Conservation (phyloP, 2,113 vertebrate genomes). For the Poecile atricapillus region DNA sequence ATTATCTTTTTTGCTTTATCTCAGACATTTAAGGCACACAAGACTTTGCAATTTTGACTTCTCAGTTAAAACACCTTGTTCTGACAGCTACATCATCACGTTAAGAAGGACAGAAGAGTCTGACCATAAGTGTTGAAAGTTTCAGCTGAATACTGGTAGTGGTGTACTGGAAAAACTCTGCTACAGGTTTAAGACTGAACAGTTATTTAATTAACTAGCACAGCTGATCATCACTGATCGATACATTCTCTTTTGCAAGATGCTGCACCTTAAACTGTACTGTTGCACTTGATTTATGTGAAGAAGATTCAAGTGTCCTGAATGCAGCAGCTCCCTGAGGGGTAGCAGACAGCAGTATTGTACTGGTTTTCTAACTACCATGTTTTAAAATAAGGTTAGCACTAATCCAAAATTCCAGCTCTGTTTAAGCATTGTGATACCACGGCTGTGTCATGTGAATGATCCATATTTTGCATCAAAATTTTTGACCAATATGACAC, state of each 20-base stretch:
- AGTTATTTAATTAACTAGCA: not conserved
- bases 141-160: not conserved
- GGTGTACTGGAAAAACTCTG: not conserved
- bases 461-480: not conserved
- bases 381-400: not conserved
- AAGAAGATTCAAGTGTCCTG: not conserved
- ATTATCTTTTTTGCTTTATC: not conserved
- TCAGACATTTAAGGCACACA: not conserved
- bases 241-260: not conserved
- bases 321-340: not conserved
- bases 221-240: not conserved
- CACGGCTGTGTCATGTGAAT: accelerated
- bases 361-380: not conserved
- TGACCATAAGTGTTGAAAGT: not conserved
- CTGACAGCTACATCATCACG: not conserved
- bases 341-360: not conserved
- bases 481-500: not conserved
- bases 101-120: not conserved
- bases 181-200: not conserved
- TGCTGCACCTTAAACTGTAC: not conserved
- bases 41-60: not conserved
- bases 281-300: not conserved
- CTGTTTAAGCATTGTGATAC: not conserved
- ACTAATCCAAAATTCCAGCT: not conserved
- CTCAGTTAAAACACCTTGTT: not conserved